Evolutionary conservation across 2,888 invertebrate genomes (phyloP), one percentile per base, ranked within the genome.

Genomic region (Parnassius apollo): DNA sequence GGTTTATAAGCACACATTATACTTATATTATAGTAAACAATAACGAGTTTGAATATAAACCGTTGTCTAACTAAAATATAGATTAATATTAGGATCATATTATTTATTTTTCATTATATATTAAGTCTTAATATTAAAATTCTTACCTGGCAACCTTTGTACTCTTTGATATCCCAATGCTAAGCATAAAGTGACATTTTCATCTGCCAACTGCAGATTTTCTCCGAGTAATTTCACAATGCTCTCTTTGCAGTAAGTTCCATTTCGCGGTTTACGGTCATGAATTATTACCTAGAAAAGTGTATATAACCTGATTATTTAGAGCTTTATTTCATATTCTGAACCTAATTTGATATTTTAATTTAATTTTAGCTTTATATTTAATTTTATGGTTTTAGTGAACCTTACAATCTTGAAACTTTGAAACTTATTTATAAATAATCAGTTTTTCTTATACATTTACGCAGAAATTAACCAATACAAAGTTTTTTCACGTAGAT

Each of bases 131-230:
- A 25, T 25, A 25, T 25, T 2, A 25, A 18, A 25, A 22, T 55
- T 10, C 70, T 61, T 73, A 91, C 91, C 91, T 75, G 91, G 91
- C 69, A 91, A 79, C 70, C 91, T 81, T 63, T 91, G 91, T 12
- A 91, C 91, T 64, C 91, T 80, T 68, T 91, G 91, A 69, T 91
- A 91, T n/a, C 91, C 91, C 46, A 91, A 75, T 48, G 91, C 91
- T 1, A 91, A 81, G 65, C 91, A 91, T 61, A 91, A 74, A 3
- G 91, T 91, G 42, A 91, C 90, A 73, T 91, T 91, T 71, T 91
- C 91, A 62, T 91, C 91, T 2, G 91, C 91, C 42, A 91, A 70
- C 71, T 91, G 91, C 42, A 91, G 72, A 70, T 91, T 91, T 68
- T 91, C 91, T 0, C 91, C 91, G 13, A 91, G 82, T 9, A 91